phyloP scores from a whole-genome alignment of 1,140 invertebrate genomes.

The Monochamus saltuarius region DNA sequence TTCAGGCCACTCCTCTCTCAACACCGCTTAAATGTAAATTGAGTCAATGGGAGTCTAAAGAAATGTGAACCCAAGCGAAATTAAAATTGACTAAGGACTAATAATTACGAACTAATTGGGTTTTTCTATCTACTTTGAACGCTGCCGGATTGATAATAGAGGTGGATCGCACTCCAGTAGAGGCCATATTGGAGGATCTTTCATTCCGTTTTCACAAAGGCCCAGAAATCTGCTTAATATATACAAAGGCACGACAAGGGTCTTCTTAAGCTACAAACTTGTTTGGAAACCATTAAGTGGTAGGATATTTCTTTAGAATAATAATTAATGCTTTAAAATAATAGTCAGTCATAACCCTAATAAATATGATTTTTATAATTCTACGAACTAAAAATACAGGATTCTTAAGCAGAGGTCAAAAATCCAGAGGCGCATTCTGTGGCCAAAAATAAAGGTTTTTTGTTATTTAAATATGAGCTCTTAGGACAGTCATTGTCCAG shows the following conservation, averaged over 20 bases:
- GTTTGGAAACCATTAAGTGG: conserved; percentile 8
- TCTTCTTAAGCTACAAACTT: conserved; percentile 10
- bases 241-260: conserved; percentile 10
- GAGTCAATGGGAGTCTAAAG: not conserved
- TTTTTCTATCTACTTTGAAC: conserved; percentile 13
- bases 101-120: conserved; percentile 20
- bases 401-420: no score
- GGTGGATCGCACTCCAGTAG: not conserved
- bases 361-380: no score
- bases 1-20: no score
- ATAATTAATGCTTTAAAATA: conserved; percentile 1
- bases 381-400: no score
- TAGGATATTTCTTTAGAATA: conserved; percentile 5
- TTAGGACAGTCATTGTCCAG: no score
- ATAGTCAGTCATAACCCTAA: no score
- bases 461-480: no score
- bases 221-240: conserved; percentile 16
- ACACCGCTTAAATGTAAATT: not conserved
- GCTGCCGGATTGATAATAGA: conserved; percentile 13
- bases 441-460: no score
- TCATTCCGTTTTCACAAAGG: conserved; percentile 13
- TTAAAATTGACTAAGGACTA: conserved; percentile 6
- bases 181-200: conserved; percentile 11
- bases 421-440: no score
- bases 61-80: conserved; percentile 14